A percentile compares a stretch with the other conserved stretches of the same genome.
Evolutionary conservation across 2,113 vertebrate genomes (phyloP).

Genomic region (Myrmecophaga tridactyla): DNA sequence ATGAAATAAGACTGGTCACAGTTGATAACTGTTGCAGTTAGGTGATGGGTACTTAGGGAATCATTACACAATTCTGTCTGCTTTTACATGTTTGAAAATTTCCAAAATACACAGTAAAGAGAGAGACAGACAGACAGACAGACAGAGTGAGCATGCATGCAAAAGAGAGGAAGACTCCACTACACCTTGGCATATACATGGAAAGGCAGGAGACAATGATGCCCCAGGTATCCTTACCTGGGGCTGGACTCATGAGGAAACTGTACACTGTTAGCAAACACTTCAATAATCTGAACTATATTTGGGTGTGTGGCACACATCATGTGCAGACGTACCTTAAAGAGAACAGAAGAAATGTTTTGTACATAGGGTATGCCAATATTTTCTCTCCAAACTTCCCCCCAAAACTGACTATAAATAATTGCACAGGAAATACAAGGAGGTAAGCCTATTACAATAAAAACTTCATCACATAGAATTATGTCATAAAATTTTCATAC

Average conservation of each 20-base stretch:
- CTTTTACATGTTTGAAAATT: constrained; percentile 34
- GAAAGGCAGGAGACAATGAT: constrained; percentile 46
- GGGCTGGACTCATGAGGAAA: constrained; percentile 99
- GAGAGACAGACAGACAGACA: no score
- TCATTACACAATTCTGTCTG: neutral
- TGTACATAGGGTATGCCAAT: neutral
- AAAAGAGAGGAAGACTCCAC: constrained; percentile 31
- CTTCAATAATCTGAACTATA: constrained; percentile 97
- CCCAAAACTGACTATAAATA: neutral
- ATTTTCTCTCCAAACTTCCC: neutral
- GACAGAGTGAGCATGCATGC: neutral
- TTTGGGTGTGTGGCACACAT: constrained; percentile 97
- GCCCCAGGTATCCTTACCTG: constrained; percentile 86
- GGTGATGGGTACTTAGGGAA: neutral
- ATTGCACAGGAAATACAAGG: neutral
- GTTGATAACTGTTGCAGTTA: neutral
- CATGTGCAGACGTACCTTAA: constrained; percentile 97
- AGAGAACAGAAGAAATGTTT: constrained; percentile 78
- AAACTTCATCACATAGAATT: neutral
- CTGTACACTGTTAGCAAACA: constrained; percentile 99
- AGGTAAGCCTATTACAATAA: neutral
- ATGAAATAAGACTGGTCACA: neutral
- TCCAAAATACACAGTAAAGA: constrained; percentile 1
- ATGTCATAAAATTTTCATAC: neutral
- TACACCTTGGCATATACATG: constrained; percentile 50